Evolutionary conservation across 2,797 vertebrate species (phyloP).

Genomic region (Phyllotis vaccarum): DNA sequence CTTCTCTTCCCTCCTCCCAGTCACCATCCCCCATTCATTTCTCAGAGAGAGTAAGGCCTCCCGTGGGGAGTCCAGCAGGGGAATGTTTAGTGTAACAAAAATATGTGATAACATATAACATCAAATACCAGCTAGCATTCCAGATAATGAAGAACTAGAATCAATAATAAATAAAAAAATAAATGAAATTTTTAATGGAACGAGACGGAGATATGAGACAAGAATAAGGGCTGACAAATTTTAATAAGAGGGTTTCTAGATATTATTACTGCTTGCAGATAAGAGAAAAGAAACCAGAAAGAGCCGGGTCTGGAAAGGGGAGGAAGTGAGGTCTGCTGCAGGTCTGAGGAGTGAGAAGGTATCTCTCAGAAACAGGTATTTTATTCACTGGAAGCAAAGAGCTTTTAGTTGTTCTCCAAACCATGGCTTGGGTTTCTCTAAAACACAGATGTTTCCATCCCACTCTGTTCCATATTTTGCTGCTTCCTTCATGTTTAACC

Average conservation of each 20-base stretch:
- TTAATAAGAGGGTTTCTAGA: conserved; percentile 16
- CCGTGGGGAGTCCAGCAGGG: too few relatives aligned
- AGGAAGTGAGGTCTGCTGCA: neutral
- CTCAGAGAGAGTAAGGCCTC: too few relatives aligned
- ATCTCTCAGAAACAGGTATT: neutral
- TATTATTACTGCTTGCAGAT: neutral
- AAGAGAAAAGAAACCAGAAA: neutral
- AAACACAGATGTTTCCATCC: neutral
- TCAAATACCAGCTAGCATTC: neutral
- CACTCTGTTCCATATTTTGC: neutral
- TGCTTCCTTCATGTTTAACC: conserved; percentile 31
- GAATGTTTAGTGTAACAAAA: neutral
- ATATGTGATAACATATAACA: neutral
- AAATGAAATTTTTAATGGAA: neutral
- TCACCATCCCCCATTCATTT: too few relatives aligned
- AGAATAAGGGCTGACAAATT: neutral
- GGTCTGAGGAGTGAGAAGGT: neutral
- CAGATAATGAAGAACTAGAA: conserved; percentile 7
- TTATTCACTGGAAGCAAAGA: neutral
- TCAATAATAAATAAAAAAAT: neutral
- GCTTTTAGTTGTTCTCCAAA: conserved; percentile 19
- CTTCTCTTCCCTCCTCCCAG: too few relatives aligned
- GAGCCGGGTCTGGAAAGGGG: neutral
- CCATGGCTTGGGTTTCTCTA: neutral
- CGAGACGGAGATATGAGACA: neutral